A percentile compares a stretch with the other conserved stretches of the same genome.
phyloP scores from a whole-genome alignment of 2,113 vertebrate genomes.

The Penelope pileata region DNA sequence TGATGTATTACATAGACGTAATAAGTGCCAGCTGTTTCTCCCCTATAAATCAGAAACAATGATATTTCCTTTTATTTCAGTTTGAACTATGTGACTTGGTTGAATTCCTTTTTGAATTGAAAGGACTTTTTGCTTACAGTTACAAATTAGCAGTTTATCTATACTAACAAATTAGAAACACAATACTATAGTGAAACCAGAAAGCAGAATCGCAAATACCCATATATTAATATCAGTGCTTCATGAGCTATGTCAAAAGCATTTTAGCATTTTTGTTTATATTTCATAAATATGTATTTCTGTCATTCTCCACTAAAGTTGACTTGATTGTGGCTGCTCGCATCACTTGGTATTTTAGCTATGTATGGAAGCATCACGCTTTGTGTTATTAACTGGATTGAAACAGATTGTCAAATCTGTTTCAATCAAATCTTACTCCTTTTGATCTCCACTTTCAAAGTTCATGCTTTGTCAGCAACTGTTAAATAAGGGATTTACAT shows the following conservation, averaged over 20 bases:
- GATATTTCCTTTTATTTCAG: constrained; percentile 29
- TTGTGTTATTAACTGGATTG: background rate
- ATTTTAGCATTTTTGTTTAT: background rate
- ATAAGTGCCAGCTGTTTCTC: constrained; percentile 50
- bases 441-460: background rate
- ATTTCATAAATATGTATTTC: background rate
- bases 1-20: constrained; percentile 43
- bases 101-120: background rate
- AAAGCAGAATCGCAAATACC: background rate
- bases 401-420: background rate
- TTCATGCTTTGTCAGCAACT: background rate
- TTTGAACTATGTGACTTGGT: background rate
- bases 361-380: background rate
- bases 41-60: constrained; percentile 29
- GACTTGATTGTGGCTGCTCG: background rate
- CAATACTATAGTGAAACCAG: background rate
- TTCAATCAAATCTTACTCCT: too few species aligned
- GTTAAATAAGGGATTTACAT: background rate
- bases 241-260: background rate
- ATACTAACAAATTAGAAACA: background rate
- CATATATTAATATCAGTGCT: background rate
- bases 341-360: background rate
- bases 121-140: background rate
- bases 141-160: background rate
- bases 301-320: background rate